These are phyloP conservation scores for Ancistrus triradiatus DNA, from an alignment of 2,113 vertebrate genomes.

Conservation along the genomic window DNA sequence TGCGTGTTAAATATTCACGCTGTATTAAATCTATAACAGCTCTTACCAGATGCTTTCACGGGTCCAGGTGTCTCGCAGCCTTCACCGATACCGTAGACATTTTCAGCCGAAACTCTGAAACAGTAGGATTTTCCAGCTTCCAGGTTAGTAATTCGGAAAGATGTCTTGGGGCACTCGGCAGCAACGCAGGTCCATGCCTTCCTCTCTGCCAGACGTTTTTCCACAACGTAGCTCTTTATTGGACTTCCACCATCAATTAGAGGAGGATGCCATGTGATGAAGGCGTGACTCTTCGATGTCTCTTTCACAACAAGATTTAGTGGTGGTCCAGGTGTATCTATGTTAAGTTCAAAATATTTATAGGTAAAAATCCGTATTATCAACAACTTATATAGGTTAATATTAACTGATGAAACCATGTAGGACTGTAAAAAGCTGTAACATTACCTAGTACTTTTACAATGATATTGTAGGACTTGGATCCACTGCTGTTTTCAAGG, in stretches of 20 bases:
- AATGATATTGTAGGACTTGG: constrained; percentile 88
- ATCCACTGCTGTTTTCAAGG: constrained; percentile 90
- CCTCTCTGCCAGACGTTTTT: constrained; percentile 94
- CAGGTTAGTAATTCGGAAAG: constrained; percentile 85
- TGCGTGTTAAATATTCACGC: neutral
- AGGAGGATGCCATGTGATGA: constrained; percentile 88
- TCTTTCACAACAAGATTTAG: constrained; percentile 87
- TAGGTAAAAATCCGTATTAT: neutral
- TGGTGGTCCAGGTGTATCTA: constrained; percentile 93
- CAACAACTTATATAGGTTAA: neutral
- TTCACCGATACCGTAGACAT: constrained; percentile 93
- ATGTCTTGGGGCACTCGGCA: constrained; percentile 85
- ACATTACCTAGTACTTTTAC: constrained; percentile 96
- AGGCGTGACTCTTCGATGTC: constrained; percentile 82
- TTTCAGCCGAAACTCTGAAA: constrained; percentile 96
- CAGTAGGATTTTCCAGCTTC: constrained; percentile 93
- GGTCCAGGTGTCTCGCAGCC: constrained; percentile 90
- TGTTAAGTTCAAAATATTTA: constrained; percentile 22
- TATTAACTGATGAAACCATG: neutral
- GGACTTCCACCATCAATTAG: constrained; percentile 91
- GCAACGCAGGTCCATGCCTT: constrained; percentile 96
- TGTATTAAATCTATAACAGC: constrained; percentile 3
- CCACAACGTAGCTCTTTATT: constrained; percentile 91
- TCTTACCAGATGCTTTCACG: constrained; percentile 89
- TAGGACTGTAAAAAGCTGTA: neutral